These are phyloP conservation scores for Tetraodon nigroviridis DNA, from an alignment of 2,113 vertebrate species.

Conservation along the genomic window DNA sequence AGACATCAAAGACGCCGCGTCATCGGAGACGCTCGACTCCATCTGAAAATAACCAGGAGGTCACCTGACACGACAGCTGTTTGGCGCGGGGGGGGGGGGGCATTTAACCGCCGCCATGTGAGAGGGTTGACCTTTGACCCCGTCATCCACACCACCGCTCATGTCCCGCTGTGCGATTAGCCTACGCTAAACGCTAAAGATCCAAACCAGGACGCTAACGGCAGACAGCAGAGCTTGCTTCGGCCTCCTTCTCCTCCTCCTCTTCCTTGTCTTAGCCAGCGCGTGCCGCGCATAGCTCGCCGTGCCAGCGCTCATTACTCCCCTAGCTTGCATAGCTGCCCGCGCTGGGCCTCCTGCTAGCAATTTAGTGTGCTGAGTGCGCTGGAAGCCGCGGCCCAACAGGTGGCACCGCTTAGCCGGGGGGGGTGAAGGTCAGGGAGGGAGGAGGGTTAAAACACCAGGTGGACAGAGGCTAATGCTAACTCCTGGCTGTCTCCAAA, in stretches of 20 bases:
- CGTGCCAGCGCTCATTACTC: slow-evolving; percentile 41
- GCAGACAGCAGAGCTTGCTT: slow-evolving; percentile 41
- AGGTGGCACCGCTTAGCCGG: slow-evolving; percentile 75
- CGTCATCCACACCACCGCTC: slow-evolving; percentile 42
- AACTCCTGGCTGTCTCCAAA: slow-evolving; percentile 5
- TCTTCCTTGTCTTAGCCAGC: slow-evolving; percentile 49
- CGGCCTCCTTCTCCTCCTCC: slow-evolving; percentile 59
- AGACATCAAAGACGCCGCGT: slow-evolving; percentile 23
- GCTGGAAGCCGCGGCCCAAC: slow-evolving; percentile 65
- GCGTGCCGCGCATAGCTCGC: slow-evolving; percentile 59
- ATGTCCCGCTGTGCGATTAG: background rate
- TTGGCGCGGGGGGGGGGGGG: slow-evolving; percentile 48
- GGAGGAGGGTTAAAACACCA: too few relatives aligned
- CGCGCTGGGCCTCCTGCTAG: slow-evolving; percentile 21
- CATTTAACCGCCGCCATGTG: slow-evolving; percentile 74
- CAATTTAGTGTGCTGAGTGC: slow-evolving; percentile 50
- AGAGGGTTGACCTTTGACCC: slow-evolving; percentile 69
- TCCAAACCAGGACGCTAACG: too few relatives aligned
- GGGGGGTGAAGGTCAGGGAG: background rate
- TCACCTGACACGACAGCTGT: slow-evolving; percentile 85
- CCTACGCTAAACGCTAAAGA: too few relatives aligned
- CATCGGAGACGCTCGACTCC: slow-evolving; percentile 27
- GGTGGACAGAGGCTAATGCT: too few relatives aligned
- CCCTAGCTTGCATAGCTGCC: slow-evolving; percentile 26
- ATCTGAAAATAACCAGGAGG: slow-evolving; percentile 67